Conservation (phyloP, 2,797 vertebrate species). For the Arnoldichthys spilopterus region DNA sequence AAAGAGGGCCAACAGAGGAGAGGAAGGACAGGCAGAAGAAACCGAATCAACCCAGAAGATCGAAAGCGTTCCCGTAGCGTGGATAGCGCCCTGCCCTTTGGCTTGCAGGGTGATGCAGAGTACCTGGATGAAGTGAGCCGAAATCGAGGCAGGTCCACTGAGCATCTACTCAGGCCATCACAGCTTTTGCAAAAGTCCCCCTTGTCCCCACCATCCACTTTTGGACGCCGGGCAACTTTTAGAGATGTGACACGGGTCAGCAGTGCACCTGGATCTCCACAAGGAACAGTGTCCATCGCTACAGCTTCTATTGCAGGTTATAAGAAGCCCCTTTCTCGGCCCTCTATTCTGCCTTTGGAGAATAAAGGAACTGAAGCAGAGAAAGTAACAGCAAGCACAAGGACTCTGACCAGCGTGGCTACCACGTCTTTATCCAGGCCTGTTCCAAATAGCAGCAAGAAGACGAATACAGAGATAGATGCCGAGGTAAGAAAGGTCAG, state of each 20-base stretch:
- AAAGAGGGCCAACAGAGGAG: constrained; percentile 82
- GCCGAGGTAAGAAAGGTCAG: constrained; percentile 68
- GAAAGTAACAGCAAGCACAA: constrained; percentile 53
- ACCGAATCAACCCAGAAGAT: constrained; percentile 88
- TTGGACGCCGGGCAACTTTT: constrained; percentile 66
- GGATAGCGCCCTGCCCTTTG: constrained; percentile 85
- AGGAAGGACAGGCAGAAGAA: constrained; percentile 87
- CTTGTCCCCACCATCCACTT: constrained; percentile 55
- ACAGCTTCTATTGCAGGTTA: constrained; percentile 61
- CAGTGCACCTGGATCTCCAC: constrained; percentile 74
- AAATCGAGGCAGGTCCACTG: constrained; percentile 82
- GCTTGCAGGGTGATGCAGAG: constrained; percentile 68
- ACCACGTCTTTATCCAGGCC: constrained; percentile 60
- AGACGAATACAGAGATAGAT: constrained; percentile 63
- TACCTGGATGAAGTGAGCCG: constrained; percentile 75
- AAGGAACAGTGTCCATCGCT: constrained; percentile 66
- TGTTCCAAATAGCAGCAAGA: constrained; percentile 55
- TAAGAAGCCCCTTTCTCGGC: constrained; percentile 61
- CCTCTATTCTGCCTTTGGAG: constrained; percentile 63
- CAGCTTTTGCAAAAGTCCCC: constrained; percentile 77
- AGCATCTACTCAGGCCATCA: constrained; percentile 87
- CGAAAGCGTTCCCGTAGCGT: constrained; percentile 91
- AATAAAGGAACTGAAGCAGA: constrained; percentile 59
- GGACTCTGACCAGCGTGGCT: constrained; percentile 55
- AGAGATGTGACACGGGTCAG: constrained; percentile 53